phyloP scores from a whole-genome alignment of 2,113 vertebrate species.

The Protomyctophum bolini region DNA sequence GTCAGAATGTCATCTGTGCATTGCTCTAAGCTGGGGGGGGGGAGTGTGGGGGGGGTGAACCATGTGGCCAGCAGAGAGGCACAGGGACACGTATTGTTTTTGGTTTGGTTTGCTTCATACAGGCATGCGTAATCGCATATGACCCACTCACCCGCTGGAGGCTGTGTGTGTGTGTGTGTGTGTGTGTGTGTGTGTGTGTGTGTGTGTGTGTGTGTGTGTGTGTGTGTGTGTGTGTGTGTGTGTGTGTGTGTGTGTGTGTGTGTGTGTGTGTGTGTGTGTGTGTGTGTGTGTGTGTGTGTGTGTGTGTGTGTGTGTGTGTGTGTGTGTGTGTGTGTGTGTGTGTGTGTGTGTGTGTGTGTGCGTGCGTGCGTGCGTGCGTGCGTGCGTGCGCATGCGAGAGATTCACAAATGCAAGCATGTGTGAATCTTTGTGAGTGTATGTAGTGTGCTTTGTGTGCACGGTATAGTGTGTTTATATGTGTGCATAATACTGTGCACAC shows the following conservation, averaged over 20 bases:
- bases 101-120: constrained; percentile 22
- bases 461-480: too few relatives aligned
- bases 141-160: constrained; percentile 21
- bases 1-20: background rate
- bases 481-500: too few relatives aligned
- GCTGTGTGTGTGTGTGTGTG: constrained; percentile 15
- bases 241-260: constrained; percentile 14
- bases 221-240: constrained; percentile 12
- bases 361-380: constrained; percentile 1
- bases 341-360: constrained; percentile 14
- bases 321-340: constrained; percentile 8
- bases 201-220: constrained; percentile 8
- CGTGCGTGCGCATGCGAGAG: background rate
- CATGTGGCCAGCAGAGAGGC: background rate
- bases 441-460: too few relatives aligned
- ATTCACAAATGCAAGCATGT: too few relatives aligned
- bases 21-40: background rate
- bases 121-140: background rate
- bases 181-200: constrained; percentile 2
- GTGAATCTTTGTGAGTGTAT: too few relatives aligned
- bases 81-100: constrained; percentile 18
- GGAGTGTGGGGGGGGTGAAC: background rate
- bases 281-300: constrained; percentile 16
- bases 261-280: constrained; percentile 2
- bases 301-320: constrained; percentile 1